Conservation (phyloP, 1,140 invertebrate species). For the Berghia stephanieae region DNA sequence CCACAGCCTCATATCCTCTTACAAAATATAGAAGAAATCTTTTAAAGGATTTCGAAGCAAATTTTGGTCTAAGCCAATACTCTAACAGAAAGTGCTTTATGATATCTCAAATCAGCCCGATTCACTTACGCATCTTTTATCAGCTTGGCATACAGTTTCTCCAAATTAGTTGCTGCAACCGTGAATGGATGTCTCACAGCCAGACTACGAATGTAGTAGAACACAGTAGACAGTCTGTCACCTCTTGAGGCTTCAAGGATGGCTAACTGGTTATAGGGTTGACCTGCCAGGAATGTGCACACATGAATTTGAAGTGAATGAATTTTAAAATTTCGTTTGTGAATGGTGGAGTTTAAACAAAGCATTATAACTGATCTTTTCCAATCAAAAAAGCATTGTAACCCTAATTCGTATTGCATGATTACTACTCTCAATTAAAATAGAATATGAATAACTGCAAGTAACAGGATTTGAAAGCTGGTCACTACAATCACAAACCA, state of each 20-base stretch:
- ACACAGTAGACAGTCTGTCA: constrained; percentile 83
- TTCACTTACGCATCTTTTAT: constrained; percentile 64
- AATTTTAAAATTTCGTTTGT: too few species aligned
- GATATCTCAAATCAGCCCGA: too few species aligned
- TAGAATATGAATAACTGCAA: too few species aligned
- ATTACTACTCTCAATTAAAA: too few species aligned
- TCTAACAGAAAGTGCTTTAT: neutral
- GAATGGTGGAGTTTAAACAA: too few species aligned
- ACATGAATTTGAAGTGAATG: too few species aligned
- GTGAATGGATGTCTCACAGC: constrained; percentile 84
- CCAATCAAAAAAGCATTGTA: too few species aligned
- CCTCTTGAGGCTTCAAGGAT: constrained; percentile 81
- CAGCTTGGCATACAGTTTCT: constrained; percentile 71
- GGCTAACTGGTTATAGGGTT: constrained; percentile 88
- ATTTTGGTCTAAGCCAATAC: neutral
- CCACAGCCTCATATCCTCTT: neutral
- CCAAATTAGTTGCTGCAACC: constrained; percentile 81
- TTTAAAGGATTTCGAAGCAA: neutral
- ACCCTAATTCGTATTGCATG: too few species aligned
- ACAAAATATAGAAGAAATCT: neutral
- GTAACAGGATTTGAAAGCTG: too few species aligned
- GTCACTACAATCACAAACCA: too few species aligned
- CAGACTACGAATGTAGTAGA: constrained; percentile 84
- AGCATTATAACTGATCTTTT: too few species aligned
- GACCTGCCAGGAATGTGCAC: too few species aligned